Evolutionary conservation across 92 coral and sea anemone species (phyloP).

Genomic region (Actinernus sp.): DNA sequence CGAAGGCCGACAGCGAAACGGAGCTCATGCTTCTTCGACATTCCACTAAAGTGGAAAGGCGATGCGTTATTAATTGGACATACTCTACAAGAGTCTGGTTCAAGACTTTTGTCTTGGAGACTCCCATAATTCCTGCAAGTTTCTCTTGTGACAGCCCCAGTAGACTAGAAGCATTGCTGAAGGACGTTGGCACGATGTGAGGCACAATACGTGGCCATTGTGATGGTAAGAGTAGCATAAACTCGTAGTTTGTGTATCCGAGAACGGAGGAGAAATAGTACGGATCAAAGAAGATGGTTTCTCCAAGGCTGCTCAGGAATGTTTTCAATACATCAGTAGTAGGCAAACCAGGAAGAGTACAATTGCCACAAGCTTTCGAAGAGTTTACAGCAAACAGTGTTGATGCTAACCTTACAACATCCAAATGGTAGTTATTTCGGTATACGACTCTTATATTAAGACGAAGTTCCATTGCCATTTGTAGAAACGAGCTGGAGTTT

Average conservation of each 20-base stretch:
- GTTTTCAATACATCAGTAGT: constrained; percentile 55
- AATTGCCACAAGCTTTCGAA: constrained; percentile 40
- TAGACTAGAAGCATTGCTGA: constrained; percentile 20
- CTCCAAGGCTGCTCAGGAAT: constrained; percentile 33
- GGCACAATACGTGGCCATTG: constrained; percentile 62
- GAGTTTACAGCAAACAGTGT: constrained; percentile 57
- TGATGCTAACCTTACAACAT: constrained; percentile 20
- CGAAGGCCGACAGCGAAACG: constrained; percentile 18
- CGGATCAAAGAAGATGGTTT: constrained; percentile 33
- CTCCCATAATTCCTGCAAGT: constrained; percentile 48
- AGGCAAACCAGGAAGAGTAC: constrained; percentile 9
- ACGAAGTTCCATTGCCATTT: constrained; percentile 23
- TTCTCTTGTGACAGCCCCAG: constrained; percentile 45
- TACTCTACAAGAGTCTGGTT: constrained; percentile 48
- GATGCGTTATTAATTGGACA: constrained; percentile 4
- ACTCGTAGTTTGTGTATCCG: constrained; percentile 40
- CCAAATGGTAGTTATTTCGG: constrained; percentile 13
- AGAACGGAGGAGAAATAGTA: constrained; percentile 22
- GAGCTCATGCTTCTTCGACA: constrained; percentile 24
- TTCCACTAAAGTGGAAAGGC: constrained; percentile 31
- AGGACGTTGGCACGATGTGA: constrained; percentile 54
- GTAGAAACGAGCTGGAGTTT: constrained; percentile 14
- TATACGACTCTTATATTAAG: neutral
- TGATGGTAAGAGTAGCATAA: constrained; percentile 53
- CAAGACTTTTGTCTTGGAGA: constrained; percentile 13